Conservation (phyloP, 2,797 vertebrate species). For the Helicolenus hilgendorfi region DNA sequence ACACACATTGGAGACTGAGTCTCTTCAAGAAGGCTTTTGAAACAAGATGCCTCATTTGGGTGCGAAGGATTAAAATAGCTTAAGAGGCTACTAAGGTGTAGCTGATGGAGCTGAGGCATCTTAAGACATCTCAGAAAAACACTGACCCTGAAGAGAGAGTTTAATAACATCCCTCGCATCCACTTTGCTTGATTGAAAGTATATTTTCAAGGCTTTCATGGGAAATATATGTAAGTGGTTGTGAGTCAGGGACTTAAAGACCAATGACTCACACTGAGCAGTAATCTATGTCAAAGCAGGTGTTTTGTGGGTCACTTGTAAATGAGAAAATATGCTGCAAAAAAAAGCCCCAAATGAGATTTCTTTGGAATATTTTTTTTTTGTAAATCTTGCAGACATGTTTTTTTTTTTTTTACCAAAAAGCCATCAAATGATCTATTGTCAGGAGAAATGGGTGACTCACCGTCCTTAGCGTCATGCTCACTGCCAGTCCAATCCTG, state of each 20-base stretch:
- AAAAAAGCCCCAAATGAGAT: neutral
- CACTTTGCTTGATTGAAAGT: neutral
- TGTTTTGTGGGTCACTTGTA: neutral
- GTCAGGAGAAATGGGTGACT: slow-evolving; percentile 47
- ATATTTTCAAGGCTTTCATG: neutral
- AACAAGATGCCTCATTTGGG: neutral
- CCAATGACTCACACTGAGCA: neutral
- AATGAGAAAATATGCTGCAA: neutral
- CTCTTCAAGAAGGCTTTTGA: neutral
- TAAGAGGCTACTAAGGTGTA: neutral
- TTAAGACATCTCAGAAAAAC: neutral
- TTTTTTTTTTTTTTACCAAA: neutral
- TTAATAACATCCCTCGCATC: neutral
- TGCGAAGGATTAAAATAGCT: slow-evolving; percentile 3
- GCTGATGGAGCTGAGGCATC: slow-evolving; percentile 11
- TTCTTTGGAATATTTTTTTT: neutral
- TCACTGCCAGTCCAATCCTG: slow-evolving; percentile 91
- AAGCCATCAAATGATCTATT: neutral
- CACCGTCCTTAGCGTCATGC: slow-evolving; percentile 93
- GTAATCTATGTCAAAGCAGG: neutral
- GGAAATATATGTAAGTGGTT: neutral
- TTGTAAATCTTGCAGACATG: neutral
- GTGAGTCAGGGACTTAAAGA: neutral
- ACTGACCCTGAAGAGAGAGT: neutral
- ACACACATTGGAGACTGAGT: neutral